phyloP scores from a whole-genome alignment of 2,797 vertebrate genomes.

The Phoeniculus purpureus region DNA sequence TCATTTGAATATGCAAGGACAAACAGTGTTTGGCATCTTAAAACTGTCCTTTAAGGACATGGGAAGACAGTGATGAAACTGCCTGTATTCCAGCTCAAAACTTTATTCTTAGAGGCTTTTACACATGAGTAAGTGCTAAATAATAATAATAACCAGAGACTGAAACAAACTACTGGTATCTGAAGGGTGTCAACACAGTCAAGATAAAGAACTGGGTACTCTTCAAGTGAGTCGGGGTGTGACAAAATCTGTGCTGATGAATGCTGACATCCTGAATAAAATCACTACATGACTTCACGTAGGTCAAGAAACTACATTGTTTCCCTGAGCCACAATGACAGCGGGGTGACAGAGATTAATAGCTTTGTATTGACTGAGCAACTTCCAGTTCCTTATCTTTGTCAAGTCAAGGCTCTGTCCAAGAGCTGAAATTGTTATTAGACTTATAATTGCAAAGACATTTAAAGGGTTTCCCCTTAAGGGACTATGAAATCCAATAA shows the following conservation, averaged over 20 bases:
- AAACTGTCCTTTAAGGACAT: conserved; percentile 53
- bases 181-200: conserved; percentile 76
- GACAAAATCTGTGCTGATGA: conserved; percentile 85
- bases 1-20: conserved; percentile 73
- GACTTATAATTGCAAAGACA: conserved; percentile 95
- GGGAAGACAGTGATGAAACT: conserved; percentile 25
- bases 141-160: conserved; percentile 78
- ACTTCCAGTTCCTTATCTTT: conserved; percentile 92
- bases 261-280: conserved; percentile 86
- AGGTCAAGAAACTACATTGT: conserved; percentile 88
- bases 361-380: conserved; percentile 91
- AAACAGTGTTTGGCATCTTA: conserved; percentile 45
- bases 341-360: conserved; percentile 93
- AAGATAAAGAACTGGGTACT: conserved; percentile 78
- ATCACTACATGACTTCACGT: conserved; percentile 79
- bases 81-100: conserved; percentile 43
- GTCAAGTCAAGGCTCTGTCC: conserved; percentile 88
- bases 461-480: conserved; percentile 98
- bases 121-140: conserved; percentile 79
- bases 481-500: conserved; percentile 97
- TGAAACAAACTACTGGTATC: conserved; percentile 60
- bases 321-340: conserved; percentile 85
- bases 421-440: conserved; percentile 92
- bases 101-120: conserved; percentile 68
- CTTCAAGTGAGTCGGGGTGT: conserved; percentile 76